Evolutionary conservation across 2,113 vertebrate genomes (phyloP), one percentile per base, ranked within the genome.

Genomic region (Cyphomyrus plagiostoma): DNA sequence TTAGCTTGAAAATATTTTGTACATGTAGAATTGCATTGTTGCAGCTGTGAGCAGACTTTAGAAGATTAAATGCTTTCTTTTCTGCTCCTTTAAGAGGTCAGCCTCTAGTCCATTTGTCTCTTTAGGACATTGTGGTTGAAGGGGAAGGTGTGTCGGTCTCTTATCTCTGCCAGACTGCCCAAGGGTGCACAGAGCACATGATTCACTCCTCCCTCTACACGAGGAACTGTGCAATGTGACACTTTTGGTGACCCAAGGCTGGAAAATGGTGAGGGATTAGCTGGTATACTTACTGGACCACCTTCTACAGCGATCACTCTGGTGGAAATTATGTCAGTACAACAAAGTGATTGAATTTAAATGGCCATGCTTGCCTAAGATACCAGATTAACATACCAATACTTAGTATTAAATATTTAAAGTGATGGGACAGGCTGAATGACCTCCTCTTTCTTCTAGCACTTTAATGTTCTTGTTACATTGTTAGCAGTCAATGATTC

Each of bases 21-120:
- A 3, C 8, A 17, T 87, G 15, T 53, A 56, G 50, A 53, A 19
- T 53, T 53, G 85, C 49, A 53, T 35, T 35, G 35, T 35, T 35
- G 50, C n/a, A 87, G 85, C 85, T 87, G 85, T 87, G 85, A 21
- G 3, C 50, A 56, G 48, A 50, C 30, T 52, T 35, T 35, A 19
- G 49, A 87, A 53, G 85, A 87, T 87, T 52, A 56, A 87, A 53
- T 53, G 26, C 49, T 19, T 53, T 53, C 26, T 30, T 15, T 56
- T 87, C n/a, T n/a, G n/a, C n/a, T 35, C 85, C 50, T 35, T 52
- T 87, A 87, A 53, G 49, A 87, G 49, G 85, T 53, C 45, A 87
- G 26, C 50, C 26, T 87, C 50, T 11, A 53, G 85, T 35, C 15
- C 48, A 87, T 87, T 87, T 87, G 50, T 87, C 85, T 87, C 85